Evolutionary conservation across 1,140 invertebrate genomes (phyloP).

Genomic region (Ceratina japonica): DNA sequence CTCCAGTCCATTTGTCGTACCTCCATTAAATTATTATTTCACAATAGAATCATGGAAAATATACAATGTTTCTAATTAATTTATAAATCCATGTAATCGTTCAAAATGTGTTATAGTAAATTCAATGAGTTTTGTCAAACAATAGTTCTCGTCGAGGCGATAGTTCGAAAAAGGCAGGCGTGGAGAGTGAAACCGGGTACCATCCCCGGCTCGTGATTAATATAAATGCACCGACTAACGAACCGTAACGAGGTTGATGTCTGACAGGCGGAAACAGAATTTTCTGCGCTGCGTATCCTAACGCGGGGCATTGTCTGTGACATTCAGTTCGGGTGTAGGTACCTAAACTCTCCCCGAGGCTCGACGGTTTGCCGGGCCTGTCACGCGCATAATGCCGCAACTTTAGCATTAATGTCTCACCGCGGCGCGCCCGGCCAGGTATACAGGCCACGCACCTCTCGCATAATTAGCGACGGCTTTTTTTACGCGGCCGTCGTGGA

Average conservation of each 20-base stretch:
- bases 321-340: conserved; percentile 52
- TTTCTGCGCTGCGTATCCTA: conserved; percentile 57
- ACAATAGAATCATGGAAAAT: no score
- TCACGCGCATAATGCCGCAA: conserved; percentile 73
- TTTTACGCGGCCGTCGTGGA: conserved; percentile 55
- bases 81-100: no score
- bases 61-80: no score
- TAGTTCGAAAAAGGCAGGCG: no score
- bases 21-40: no score
- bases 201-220: conserved; percentile 46
- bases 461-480: conserved; percentile 72
- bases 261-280: conserved; percentile 64
- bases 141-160: no score
- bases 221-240: conserved; percentile 56
- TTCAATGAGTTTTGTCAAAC: no score
- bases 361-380: conserved; percentile 59
- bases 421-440: conserved; percentile 61
- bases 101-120: no score
- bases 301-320: conserved; percentile 57
- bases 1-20: no score
- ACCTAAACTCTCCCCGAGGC: not conserved
- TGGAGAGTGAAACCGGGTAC: no score
- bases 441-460: conserved; percentile 62
- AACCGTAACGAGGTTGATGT: conserved; percentile 60
- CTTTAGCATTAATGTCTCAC: conserved; percentile 70